A percentile compares a stretch with the other conserved stretches of the same genome.
Conservation (phyloP, 1,140 invertebrate genomes). For the Drosophila arawakana region DNA sequence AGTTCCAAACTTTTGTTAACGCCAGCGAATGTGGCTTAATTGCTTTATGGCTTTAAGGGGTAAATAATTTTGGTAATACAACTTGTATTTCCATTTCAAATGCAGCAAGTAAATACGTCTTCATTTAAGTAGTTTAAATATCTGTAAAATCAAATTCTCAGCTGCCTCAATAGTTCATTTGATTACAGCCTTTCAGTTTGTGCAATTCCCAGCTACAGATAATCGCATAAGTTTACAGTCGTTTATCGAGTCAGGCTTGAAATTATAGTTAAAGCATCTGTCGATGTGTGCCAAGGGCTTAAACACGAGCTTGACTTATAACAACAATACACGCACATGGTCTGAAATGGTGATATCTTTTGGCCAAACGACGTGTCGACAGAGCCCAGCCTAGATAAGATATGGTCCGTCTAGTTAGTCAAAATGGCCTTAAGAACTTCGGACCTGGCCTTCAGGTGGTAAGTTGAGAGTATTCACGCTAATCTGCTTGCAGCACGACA, state of each 20-base stretch:
- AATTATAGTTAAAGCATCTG: conserved; percentile 36
- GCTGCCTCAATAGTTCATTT: too few relatives aligned
- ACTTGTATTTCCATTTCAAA: not conserved
- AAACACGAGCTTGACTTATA: conserved; percentile 58
- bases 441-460: conserved; percentile 46
- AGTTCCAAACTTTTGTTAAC: conserved; percentile 65
- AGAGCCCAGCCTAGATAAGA: conserved; percentile 68
- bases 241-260: conserved; percentile 14
- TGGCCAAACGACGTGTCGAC: conserved; percentile 75
- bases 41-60: conserved; percentile 48
- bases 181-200: not conserved
- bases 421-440: conserved; percentile 51
- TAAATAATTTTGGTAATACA: conserved; percentile 4
- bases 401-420: conserved; percentile 76
- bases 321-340: conserved; percentile 61
- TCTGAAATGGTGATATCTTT: conserved; percentile 67
- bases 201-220: conserved; percentile 5
- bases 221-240: conserved; percentile 14
- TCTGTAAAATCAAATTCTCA: not conserved
- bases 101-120: not conserved
- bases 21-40: conserved; percentile 60
- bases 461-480: conserved; percentile 62
- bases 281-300: conserved; percentile 38
- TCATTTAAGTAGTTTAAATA: not conserved
- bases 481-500: conserved; percentile 76